Base-by-base conservation (phyloP, 1,140 invertebrate species). In the Nebria ingens region DNA sequence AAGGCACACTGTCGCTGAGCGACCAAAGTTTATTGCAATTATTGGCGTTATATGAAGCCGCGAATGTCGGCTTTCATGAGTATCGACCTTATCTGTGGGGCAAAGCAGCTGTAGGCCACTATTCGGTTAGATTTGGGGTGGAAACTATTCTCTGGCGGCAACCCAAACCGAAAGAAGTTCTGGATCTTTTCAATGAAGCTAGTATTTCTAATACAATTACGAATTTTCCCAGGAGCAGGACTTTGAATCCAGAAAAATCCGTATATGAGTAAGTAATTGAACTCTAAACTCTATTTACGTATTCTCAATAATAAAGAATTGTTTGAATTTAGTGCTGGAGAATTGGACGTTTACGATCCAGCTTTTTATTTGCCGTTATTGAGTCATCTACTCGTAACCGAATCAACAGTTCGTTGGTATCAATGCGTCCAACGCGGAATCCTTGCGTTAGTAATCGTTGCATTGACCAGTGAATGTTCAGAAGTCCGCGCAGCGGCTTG, bases 61-160 rank as follows among this genome's bases (percentile, higher is more conserved):
- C 76, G 51, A 74, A 75, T 13, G 70, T 80, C 29, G 78, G 78
- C 56, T 73, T 87, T 12, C 73, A 77, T 45, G 74, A 83, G 69
- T 89, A 80, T 62, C 82, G 82, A 58, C 89, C 89, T 12, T 91
- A 85, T 62, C 71, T 91, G 0, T 91, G 85, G 82, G 87, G 89
- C 3, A 79, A 80, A 64, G 79, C 82, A 13, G 89, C 87, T 0
- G 80, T 85, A 11, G 80, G 78, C 23, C 81, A 87, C 68, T 90
- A 90, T 61, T 82, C 84, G 12, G 72, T 89, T 0, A 76, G 80
- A 52, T 73, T 71, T 2, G 73, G 78, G 52, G 64, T 79, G 55
- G 75, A 82, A 61, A 74, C 79, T 60, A 74, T 76, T 19, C 68
- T 86, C 42, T 86, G 76, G 79, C 79, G 80, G 58, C 82, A 84